Evolutionary conservation across 2,888 invertebrate species (phyloP).

Genomic region (Parelbella ahira): DNA sequence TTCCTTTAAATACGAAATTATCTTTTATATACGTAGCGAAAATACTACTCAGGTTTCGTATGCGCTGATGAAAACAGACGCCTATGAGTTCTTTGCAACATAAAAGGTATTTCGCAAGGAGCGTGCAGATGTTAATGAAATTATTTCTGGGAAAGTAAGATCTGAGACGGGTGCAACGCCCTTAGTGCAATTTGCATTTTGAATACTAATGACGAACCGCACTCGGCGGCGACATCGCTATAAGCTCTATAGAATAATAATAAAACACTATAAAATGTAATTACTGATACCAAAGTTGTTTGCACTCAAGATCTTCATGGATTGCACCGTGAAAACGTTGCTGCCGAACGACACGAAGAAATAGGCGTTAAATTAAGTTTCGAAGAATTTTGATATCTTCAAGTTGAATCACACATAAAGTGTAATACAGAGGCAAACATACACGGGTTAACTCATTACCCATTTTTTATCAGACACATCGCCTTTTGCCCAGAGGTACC

Average conservation of each 20-base stretch:
- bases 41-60: too few species aligned
- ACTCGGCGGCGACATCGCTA: slow-evolving; percentile 53
- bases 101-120: slow-evolving; percentile 54
- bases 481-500: too few species aligned
- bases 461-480: not conserved
- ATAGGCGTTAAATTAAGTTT: slow-evolving; percentile 18
- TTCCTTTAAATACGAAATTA: too few species aligned
- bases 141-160: slow-evolving; percentile 76
- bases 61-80: slow-evolving; percentile 35
- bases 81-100: slow-evolving; percentile 34
- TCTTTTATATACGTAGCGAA: too few species aligned
- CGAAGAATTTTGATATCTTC: slow-evolving; percentile 10
- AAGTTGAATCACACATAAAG: slow-evolving; percentile 4
- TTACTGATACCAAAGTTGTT: slow-evolving; percentile 47
- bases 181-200: slow-evolving; percentile 75
- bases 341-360: slow-evolving; percentile 12
- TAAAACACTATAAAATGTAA: slow-evolving; percentile 52
- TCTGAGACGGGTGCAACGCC: slow-evolving; percentile 69
- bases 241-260: slow-evolving; percentile 49
- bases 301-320: slow-evolving; percentile 34
- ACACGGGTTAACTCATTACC: not conserved
- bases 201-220: slow-evolving; percentile 69
- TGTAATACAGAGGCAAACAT: slow-evolving; percentile 4
- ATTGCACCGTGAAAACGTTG: slow-evolving; percentile 31
- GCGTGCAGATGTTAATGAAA: slow-evolving; percentile 71